Conservation (phyloP, 2,797 vertebrate species). For the Smutsia gigantea region DNA sequence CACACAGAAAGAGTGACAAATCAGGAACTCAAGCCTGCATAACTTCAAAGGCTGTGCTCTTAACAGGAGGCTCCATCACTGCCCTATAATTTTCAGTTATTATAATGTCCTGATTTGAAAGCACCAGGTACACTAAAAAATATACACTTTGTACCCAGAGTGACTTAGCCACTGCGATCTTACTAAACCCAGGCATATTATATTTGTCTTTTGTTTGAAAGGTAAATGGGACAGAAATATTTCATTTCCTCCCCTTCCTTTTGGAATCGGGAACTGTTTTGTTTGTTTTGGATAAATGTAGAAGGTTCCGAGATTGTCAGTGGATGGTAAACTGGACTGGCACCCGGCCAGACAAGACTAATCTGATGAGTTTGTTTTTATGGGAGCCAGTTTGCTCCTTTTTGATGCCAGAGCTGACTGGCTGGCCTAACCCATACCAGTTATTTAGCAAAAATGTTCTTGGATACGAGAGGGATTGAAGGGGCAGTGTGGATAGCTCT, state of each 20-base stretch:
- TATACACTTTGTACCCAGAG: constrained; percentile 53
- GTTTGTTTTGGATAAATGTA: constrained; percentile 38
- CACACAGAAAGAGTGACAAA: constrained; percentile 51
- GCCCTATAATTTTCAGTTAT: constrained; percentile 67
- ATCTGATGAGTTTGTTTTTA: constrained; percentile 42
- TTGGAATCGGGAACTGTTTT: constrained; percentile 9
- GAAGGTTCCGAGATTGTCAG: neutral
- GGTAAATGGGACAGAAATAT: constrained; percentile 38
- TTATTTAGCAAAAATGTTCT: neutral
- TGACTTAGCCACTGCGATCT: constrained; percentile 34
- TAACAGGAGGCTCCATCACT: neutral
- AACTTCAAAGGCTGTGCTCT: constrained; percentile 42
- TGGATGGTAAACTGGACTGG: neutral
- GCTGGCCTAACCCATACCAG: neutral
- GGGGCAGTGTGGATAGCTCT: neutral
- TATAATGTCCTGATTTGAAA: constrained; percentile 63
- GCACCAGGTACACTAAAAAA: constrained; percentile 56
- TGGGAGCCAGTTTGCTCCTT: neutral
- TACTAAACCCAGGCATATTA: constrained; percentile 33
- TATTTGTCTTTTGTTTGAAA: constrained; percentile 62
- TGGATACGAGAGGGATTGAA: neutral
- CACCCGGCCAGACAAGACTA: neutral
- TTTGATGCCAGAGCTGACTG: constrained; percentile 14
- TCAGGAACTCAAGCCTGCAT: constrained; percentile 47
- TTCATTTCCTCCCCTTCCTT: constrained; percentile 45